Conservation (phyloP, 2,797 vertebrate genomes). For the Hypotaenidia okinawae region DNA sequence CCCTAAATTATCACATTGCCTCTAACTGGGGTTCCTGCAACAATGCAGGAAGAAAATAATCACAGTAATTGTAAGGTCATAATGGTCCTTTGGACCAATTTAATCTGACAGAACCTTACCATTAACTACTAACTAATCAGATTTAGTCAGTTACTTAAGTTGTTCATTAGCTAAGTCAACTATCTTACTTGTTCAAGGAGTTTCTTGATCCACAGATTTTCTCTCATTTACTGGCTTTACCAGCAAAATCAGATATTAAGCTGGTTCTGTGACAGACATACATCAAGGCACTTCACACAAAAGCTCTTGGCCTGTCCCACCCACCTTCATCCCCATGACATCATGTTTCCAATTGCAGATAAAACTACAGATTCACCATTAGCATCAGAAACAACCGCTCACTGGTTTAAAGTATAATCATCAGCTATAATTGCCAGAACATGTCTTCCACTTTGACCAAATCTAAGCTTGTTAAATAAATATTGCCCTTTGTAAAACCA, state of each 20-base stretch:
- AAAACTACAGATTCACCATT: neutral
- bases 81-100: neutral
- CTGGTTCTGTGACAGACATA: neutral
- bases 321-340: neutral
- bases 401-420: neutral
- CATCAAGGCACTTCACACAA: neutral
- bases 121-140: slow-evolving; percentile 4
- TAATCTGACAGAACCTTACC: neutral
- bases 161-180: slow-evolving; percentile 12
- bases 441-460: neutral
- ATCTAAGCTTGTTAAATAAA: neutral
- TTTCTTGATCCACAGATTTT: neutral
- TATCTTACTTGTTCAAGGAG: neutral
- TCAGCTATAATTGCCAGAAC: neutral
- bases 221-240: neutral
- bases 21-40: neutral
- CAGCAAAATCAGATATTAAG: neutral
- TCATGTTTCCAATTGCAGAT: neutral
- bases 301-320: neutral
- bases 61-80: neutral
- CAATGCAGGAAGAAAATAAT: neutral
- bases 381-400: neutral
- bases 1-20: neutral
- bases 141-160: neutral
- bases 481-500: neutral